Conservation (phyloP, 2,797 vertebrate species). For the Eutrigla gurnardus region DNA sequence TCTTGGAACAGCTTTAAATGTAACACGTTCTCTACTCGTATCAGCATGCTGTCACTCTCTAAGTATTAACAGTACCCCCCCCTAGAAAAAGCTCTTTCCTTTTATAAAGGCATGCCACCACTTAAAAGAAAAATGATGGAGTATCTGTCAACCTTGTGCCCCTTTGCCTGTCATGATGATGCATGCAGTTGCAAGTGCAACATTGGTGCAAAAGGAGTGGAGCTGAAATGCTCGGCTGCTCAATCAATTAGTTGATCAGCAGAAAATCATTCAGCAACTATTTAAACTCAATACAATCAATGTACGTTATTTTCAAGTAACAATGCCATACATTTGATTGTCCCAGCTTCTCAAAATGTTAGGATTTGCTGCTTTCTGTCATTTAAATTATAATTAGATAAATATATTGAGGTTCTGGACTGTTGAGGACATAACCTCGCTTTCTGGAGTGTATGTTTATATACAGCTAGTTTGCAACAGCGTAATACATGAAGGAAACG, state of each 20-base stretch:
- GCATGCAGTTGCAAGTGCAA: conserved; percentile 15
- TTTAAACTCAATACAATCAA: not conserved
- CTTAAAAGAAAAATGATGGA: conserved; percentile 26
- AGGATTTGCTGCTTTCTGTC: not conserved
- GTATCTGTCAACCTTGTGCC: not conserved
- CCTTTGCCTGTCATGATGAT: conserved; percentile 45
- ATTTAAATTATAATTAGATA: not conserved
- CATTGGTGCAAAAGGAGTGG: not conserved
- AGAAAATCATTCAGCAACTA: not conserved
- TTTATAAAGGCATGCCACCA: not conserved
- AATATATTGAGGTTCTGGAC: not conserved
- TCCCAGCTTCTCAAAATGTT: not conserved
- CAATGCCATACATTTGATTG: not conserved
- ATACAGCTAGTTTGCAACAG: not conserved
- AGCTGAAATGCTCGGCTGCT: conserved; percentile 16
- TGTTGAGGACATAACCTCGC: not conserved
- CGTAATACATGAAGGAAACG: not conserved
- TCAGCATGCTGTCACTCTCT: not conserved
- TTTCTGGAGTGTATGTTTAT: not conserved
- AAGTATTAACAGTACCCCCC: not conserved
- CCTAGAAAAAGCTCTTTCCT: not conserved
- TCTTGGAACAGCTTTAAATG: conserved; percentile 10
- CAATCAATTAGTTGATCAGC: conserved; percentile 8
- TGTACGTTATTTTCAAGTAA: not conserved
- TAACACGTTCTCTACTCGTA: not conserved